Conservation (phyloP, 2,113 vertebrate species). For the Craseonycteris thonglongyai region DNA sequence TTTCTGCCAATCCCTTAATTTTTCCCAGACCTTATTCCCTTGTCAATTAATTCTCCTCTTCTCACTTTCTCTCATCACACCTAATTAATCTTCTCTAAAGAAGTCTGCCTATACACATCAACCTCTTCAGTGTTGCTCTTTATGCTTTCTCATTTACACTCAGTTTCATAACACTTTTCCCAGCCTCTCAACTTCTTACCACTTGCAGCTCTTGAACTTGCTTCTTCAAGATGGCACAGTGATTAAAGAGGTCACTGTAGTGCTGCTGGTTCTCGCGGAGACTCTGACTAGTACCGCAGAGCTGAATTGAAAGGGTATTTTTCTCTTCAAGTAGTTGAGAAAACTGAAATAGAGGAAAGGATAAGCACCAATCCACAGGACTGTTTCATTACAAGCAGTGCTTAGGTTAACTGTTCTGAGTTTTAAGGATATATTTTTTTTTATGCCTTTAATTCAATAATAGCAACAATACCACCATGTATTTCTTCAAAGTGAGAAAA, state of each 20-base stretch:
- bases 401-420: background rate
- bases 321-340: conserved; percentile 87
- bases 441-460: background rate
- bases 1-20: background rate
- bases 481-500: background rate
- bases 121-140: background rate
- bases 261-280: conserved; percentile 76
- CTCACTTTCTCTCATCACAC: background rate
- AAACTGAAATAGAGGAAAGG: conserved; percentile 69
- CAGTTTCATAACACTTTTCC: background rate
- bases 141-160: background rate
- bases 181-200: conserved; percentile 6
- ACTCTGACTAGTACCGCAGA: conserved; percentile 68
- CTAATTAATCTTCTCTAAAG: background rate
- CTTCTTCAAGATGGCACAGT: conserved; percentile 77
- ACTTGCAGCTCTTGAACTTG: conserved; percentile 77
- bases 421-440: background rate
- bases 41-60: background rate
- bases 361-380: background rate
- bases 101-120: background rate
- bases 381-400: background rate
- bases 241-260: conserved; percentile 73
- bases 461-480: background rate
- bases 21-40: background rate
- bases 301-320: conserved; percentile 79